Evolutionary conservation across 2,888 invertebrate genomes (phyloP), one percentile per base, ranked within the genome.

Genomic region (Frankliniella intonsa): DNA sequence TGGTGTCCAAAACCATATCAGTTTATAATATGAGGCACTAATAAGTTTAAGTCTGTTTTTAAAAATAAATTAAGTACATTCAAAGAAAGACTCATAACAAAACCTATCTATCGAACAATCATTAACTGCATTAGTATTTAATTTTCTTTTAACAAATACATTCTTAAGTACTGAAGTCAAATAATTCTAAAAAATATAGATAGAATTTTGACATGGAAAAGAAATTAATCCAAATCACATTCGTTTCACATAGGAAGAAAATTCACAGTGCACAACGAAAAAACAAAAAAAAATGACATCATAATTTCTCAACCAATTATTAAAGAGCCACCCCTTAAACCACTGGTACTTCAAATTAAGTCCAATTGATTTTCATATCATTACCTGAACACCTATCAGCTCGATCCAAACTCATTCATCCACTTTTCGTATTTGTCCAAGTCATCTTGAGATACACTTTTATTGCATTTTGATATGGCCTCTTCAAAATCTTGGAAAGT

Each of bases 351-450:
- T 76, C 69, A 76, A 25, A 76, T 25, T 55, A 19, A 55, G 55
- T 76, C 69, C 22, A 19, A 19, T 76, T 12, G 62, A 62, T 62
- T 25, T 76, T 19, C 14, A 3, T 22, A 25, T 82, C 80, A 82
- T 51, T 81, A 55, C 49, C 62, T 80, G 80, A 83, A 82, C 84
- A 83, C 85, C 86, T 89, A 93, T 94, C 93, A 96, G 86, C 94
- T 94, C 83, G 97, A 96, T 82, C 99, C 99, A 87, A 97, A 99
- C 88, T 99, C 98, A 79, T 92, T 92, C 97, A 99, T 98, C 99
- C 99, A 99, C 86, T 94, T 93, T 86, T 95, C 94, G 90, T 99
- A 99, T 88, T 97, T 97, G 87, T 97, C 95, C 85, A 99, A 91
- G 89, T 99, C 98, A 84, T 95, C 94, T 86, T 94, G 94, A 11